These are phyloP conservation scores for Euleptes europaea DNA, from an alignment of 2,113 vertebrate species.

Conservation along the genomic window DNA sequence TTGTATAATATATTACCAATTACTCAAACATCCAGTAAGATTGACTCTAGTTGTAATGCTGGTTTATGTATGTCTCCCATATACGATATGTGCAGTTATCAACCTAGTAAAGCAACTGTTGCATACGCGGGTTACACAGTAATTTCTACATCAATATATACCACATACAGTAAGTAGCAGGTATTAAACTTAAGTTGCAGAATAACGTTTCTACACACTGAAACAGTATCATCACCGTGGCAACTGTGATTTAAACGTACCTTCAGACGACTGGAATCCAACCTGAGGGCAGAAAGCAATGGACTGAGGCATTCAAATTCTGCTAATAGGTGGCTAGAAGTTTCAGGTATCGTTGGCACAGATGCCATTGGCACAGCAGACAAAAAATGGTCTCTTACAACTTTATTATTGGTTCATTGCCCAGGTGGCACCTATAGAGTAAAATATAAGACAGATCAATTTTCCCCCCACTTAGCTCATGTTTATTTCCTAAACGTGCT, in stretches of 20 bases:
- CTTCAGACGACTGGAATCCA: conserved; percentile 93
- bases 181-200: not conserved
- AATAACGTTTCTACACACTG: not conserved
- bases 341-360: conserved; percentile 80
- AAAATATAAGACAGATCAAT: not conserved
- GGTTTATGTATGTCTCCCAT: too few relatives aligned
- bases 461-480: not conserved
- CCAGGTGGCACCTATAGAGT: conserved; percentile 28
- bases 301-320: conserved; percentile 92
- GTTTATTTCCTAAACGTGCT: not conserved
- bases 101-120: too few relatives aligned
- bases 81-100: too few relatives aligned
- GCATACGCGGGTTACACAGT: not conserved
- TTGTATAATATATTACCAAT: too few relatives aligned
- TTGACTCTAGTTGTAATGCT: too few relatives aligned
- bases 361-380: conserved; percentile 72
- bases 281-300: conserved; percentile 87
- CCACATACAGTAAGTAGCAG: not conserved
- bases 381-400: not conserved
- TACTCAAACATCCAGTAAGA: too few relatives aligned
- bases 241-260: conserved; percentile 64
- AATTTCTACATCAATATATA: not conserved
- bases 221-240: not conserved
- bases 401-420: not conserved
- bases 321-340: conserved; percentile 85